Percentiles rank a stretch among this genome's conserved stretches.
These are phyloP conservation scores for Suncus etruscus DNA, from an alignment of 2,113 vertebrate genomes.

Conservation along the genomic window DNA sequence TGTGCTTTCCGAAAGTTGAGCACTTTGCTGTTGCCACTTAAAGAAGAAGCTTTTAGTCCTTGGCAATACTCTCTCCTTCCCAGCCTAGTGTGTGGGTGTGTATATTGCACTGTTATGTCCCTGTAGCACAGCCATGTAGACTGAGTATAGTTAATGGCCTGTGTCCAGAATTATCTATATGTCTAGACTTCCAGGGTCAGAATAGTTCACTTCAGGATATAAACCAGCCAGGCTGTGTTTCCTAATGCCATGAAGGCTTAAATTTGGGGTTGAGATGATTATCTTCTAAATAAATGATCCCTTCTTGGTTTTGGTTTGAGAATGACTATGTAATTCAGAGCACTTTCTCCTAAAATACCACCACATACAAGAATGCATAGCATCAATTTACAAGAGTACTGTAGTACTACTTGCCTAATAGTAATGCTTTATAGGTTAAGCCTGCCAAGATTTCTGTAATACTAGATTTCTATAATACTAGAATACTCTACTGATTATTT, in stretches of 20 bases:
- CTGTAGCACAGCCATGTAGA: background rate
- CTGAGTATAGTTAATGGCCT: background rate
- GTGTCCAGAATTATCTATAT: background rate
- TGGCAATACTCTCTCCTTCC: background rate
- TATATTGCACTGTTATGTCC: background rate
- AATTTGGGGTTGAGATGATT: background rate
- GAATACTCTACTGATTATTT: background rate
- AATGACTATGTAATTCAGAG: conserved; percentile 6
- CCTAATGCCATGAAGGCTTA: background rate
- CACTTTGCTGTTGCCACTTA: background rate
- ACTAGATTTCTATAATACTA: no score
- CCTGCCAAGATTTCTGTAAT: background rate
- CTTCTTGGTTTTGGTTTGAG: background rate
- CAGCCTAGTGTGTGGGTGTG: background rate
- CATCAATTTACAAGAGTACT: no score
- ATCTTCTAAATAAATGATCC: background rate
- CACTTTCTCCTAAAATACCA: no score
- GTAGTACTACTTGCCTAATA: no score
- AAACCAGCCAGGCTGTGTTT: background rate
- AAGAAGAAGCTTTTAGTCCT: background rate
- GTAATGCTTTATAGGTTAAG: no score
- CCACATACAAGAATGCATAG: no score
- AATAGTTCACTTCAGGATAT: background rate
- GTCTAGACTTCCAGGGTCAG: background rate
- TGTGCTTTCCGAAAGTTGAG: background rate